Evolutionary conservation across 2,797 vertebrate genomes (phyloP).

Genomic region (Syngnathus rostellatus): DNA sequence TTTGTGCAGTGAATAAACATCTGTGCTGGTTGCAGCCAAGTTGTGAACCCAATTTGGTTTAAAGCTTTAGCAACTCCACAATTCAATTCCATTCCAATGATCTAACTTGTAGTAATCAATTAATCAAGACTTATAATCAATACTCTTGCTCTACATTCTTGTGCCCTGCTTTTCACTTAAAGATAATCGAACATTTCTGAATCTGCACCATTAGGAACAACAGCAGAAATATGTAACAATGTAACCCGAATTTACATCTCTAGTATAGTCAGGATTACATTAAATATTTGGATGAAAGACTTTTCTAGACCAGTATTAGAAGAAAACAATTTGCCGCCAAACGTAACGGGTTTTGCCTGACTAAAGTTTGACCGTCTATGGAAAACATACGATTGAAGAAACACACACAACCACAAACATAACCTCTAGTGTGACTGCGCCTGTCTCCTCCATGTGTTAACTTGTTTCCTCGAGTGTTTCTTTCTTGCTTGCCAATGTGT

Average conservation of each 20-base stretch:
- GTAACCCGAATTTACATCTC: background rate
- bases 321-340: background rate
- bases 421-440: background rate
- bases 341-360: background rate
- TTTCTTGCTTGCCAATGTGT: conserved; percentile 1
- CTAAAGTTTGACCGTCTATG: background rate
- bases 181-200: too few relatives aligned
- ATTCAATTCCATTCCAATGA: background rate
- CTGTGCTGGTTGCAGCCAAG: background rate
- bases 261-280: background rate
- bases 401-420: background rate
- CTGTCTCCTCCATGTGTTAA: background rate
- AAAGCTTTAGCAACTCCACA: background rate
- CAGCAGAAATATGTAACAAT: too few relatives aligned
- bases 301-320: background rate
- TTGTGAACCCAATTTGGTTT: background rate
- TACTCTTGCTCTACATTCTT: background rate
- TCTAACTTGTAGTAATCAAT: background rate
- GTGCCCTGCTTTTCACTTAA: background rate
- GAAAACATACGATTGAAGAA: background rate
- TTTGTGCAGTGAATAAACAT: background rate
- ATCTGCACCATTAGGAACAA: background rate
- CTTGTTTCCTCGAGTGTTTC: conserved; percentile 4
- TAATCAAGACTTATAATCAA: background rate
- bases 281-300: background rate